Percentiles rank a stretch among this genome's conserved stretches.
Conservation (phyloP, 2,888 invertebrate species). For the Epinotia brunnichana region DNA sequence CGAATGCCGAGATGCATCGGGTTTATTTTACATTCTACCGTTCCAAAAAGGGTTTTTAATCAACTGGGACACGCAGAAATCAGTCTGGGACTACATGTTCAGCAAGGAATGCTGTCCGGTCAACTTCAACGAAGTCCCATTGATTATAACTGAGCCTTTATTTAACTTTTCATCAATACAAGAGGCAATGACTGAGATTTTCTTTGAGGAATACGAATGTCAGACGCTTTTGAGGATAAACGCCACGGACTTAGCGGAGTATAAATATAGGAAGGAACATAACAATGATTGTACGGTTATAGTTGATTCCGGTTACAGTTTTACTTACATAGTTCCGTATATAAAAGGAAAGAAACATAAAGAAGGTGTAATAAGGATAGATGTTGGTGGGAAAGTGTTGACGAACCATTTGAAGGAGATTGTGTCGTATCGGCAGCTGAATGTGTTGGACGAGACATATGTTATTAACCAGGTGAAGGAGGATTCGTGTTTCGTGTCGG, state of each 20-base stretch:
- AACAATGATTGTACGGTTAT: conserved; percentile 89
- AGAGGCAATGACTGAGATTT: conserved; percentile 96
- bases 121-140: conserved; percentile 89
- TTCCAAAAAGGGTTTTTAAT: conserved; percentile 97
- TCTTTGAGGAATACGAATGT: conserved; percentile 99
- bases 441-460: conserved; percentile 99
- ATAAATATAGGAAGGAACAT: conserved; percentile 84
- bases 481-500: conserved; percentile 96
- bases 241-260: conserved; percentile 91
- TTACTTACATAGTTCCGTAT: conserved; percentile 96
- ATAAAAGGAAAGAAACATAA: conserved; percentile 88
- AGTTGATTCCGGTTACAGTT: conserved; percentile 98
- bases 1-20: conserved; percentile 97
- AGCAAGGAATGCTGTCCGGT: conserved; percentile 92
- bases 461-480: conserved; percentile 99
- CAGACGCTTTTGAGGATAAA: conserved; percentile 91
- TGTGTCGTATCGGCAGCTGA: conserved; percentile 96
- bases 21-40: conserved; percentile 95
- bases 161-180: conserved; percentile 96
- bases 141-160: conserved; percentile 96
- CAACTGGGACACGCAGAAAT: conserved; percentile 98
- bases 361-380: conserved; percentile 90
- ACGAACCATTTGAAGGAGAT: conserved; percentile 99
- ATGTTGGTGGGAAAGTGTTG: conserved; percentile 97
- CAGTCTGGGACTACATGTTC: conserved; percentile 97